These are phyloP conservation scores for Zygaena filipendulae DNA, from an alignment of 2,888 invertebrate species.

Conservation along the genomic window DNA sequence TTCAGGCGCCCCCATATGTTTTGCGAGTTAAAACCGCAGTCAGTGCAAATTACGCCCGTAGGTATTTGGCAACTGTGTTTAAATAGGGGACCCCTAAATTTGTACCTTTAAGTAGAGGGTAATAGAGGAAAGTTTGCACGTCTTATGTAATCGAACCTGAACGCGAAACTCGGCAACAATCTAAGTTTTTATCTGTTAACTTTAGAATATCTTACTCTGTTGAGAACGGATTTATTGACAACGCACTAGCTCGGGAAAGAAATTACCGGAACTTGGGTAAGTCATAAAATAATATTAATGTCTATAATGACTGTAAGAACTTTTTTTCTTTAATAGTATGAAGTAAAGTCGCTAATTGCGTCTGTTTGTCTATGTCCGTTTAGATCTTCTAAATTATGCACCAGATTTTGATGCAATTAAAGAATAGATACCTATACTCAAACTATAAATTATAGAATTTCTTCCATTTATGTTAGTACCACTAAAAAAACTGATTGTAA, in stretches of 20 bases:
- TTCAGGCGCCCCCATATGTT: constrained; percentile 22
- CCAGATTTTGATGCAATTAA: no score
- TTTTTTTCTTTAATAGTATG: no score
- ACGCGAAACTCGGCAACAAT: constrained; percentile 32
- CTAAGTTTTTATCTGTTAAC: constrained; percentile 52
- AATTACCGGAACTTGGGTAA: no score
- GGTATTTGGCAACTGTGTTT: constrained; percentile 46
- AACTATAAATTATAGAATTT: no score
- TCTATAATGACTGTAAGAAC: no score
- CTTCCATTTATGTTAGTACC: no score
- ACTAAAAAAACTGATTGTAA: no score
- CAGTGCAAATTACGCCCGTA: constrained; percentile 45
- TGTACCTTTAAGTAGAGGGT: constrained; percentile 46
- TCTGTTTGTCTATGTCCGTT: no score
- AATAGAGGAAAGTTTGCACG: constrained; percentile 45
- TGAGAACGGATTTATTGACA: constrained; percentile 40
- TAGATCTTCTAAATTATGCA: no score
- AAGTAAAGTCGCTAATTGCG: no score
- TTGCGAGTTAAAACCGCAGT: constrained; percentile 37
- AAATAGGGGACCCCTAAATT: constrained; percentile 46
- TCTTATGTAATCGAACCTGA: constrained; percentile 45
- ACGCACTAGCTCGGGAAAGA: constrained; percentile 22
- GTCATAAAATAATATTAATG: no score
- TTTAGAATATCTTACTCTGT: constrained; percentile 30
- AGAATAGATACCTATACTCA: no score